Percentiles rank a stretch among this genome's conserved stretches.
Evolutionary conservation across 1,140 invertebrate genomes (phyloP).

Genomic region (Aleiodes sp.): DNA sequence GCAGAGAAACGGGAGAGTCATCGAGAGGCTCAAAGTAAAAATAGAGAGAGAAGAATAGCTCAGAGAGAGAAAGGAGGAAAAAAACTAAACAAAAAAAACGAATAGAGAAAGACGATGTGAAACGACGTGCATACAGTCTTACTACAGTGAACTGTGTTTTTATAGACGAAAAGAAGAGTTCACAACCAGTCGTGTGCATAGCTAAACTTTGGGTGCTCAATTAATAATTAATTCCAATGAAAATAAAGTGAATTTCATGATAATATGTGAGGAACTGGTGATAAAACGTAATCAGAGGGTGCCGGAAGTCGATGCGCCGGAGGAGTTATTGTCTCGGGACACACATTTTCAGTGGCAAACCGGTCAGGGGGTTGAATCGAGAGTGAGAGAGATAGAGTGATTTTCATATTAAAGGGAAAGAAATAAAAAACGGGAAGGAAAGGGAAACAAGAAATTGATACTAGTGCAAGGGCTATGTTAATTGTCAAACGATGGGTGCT

Average conservation of each 20-base stretch:
- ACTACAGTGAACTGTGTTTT: neutral
- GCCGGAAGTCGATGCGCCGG: conserved; percentile 7
- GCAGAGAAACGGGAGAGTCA: neutral
- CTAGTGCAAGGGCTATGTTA: conserved; percentile 52
- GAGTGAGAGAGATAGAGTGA: neutral
- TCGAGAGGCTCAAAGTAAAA: neutral
- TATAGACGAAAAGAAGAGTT: neutral
- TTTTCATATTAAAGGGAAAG: no score
- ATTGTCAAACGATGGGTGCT: conserved; percentile 77
- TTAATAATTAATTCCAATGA: neutral
- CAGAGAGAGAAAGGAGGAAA: neutral
- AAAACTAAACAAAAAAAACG: neutral
- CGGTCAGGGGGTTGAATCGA: conserved; percentile 11
- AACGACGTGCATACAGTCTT: neutral
- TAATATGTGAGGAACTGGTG: conserved; percentile 8
- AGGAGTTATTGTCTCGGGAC: conserved; percentile 9
- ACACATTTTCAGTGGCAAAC: conserved; percentile 16
- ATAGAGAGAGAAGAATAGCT: neutral
- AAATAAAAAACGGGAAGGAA: neutral
- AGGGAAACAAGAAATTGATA: neutral
- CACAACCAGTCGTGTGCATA: no score
- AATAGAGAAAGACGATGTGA: neutral
- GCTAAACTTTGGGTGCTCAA: neutral
- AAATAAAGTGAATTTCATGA: neutral
- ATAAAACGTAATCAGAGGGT: neutral